phyloP scores from a whole-genome alignment of 2,797 vertebrate genomes.

The Ctenochaetus hawaiiensis region DNA sequence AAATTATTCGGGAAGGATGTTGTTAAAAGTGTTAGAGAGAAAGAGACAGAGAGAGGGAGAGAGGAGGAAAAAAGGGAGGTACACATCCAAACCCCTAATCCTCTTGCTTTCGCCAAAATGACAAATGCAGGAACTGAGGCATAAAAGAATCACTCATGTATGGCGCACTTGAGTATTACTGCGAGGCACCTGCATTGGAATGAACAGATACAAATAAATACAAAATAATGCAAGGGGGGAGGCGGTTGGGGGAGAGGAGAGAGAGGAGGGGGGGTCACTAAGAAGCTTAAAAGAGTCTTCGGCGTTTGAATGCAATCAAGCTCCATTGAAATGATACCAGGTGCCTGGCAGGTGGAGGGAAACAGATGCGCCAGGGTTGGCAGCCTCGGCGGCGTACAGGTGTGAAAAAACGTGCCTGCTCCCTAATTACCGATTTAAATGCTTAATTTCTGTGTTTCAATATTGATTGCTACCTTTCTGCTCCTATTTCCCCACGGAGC shows the following conservation, averaged over 20 bases:
- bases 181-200: constrained; percentile 98
- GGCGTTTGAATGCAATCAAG: constrained; percentile 98
- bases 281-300: constrained; percentile 98
- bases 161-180: constrained; percentile 92
- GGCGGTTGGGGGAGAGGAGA: not conserved
- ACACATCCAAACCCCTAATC: constrained; percentile 85
- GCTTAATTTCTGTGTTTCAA: constrained; percentile 91
- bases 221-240: constrained; percentile 77
- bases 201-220: constrained; percentile 91
- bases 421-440: constrained; percentile 89
- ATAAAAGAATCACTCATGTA: constrained; percentile 98
- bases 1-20: constrained; percentile 83
- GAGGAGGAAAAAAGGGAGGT: constrained; percentile 66
- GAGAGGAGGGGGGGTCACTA: constrained; percentile 82
- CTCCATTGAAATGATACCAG: constrained; percentile 97
- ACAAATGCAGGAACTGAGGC: constrained; percentile 87
- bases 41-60: constrained; percentile 49
- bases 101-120: constrained; percentile 86
- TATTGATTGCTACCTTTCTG: constrained; percentile 91
- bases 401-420: constrained; percentile 83
- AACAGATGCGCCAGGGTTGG: constrained; percentile 93
- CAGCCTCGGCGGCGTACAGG: constrained; percentile 84
- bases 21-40: constrained; percentile 78
- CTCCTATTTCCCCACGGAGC: constrained; percentile 79
- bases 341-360: constrained; percentile 99